phyloP scores from a whole-genome alignment of 2,113 vertebrate genomes.

The Sturnira hondurensis region DNA sequence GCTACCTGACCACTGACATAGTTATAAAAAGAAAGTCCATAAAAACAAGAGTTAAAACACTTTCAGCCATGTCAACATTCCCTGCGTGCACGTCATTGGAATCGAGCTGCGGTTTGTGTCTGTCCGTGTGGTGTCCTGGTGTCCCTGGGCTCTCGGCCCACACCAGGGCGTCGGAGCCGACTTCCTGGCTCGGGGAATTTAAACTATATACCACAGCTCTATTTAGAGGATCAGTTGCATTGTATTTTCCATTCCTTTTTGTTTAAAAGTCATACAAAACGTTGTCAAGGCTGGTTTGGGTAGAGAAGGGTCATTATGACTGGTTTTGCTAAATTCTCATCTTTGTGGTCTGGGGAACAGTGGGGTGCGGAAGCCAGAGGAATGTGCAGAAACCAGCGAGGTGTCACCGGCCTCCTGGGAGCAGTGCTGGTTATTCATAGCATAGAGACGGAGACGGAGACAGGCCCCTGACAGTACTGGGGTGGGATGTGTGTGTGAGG shows the following conservation, averaged over 20 bases:
- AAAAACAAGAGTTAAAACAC: neutral
- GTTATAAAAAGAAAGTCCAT: neutral
- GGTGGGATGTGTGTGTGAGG: no score
- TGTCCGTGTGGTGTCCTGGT: fast-evolving
- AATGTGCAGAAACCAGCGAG: neutral
- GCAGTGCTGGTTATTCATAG: neutral
- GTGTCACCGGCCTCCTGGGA: neutral
- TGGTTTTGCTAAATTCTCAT: neutral
- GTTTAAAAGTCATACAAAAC: neutral
- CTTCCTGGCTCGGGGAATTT: neutral
- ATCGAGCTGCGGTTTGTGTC: neutral
- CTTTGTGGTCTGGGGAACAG: neutral
- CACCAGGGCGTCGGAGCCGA: fast-evolving
- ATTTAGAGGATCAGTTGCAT: neutral
- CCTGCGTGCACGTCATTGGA: neutral
- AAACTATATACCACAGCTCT: neutral
- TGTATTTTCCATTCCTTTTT: neutral
- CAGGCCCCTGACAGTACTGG: neutral
- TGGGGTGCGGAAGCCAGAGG: neutral
- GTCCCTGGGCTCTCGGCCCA: neutral
- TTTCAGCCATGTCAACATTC: fast-evolving
- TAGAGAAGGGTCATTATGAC: neutral
- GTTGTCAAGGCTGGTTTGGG: neutral
- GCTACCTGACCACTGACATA: neutral
- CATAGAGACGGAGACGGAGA: neutral